phyloP scores from a whole-genome alignment of 2,797 vertebrate genomes.

The Channa striata region DNA sequence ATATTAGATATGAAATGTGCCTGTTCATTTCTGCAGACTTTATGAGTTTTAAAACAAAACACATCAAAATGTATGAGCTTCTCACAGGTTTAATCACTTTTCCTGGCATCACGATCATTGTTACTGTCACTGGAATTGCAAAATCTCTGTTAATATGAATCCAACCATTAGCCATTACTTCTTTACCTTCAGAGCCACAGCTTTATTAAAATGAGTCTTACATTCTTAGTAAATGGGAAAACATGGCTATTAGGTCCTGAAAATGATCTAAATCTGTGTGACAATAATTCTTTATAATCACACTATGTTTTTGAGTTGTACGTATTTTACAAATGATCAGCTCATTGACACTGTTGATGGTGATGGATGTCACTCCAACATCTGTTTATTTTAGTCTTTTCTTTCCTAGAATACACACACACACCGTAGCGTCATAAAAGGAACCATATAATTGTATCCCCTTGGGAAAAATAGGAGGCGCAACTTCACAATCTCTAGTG shows the following conservation, averaged over 20 bases:
- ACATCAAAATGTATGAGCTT: constrained; percentile 20
- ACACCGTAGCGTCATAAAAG: constrained; percentile 22
- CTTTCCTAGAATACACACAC: constrained; percentile 48
- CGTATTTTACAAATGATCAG: constrained; percentile 20
- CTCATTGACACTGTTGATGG: constrained; percentile 34
- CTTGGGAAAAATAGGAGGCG: constrained; percentile 10
- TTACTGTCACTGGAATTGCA: constrained; percentile 20
- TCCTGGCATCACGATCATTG: constrained; percentile 29
- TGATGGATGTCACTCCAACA: constrained; percentile 54
- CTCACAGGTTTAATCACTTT: constrained; percentile 33
- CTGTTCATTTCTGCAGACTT: constrained; percentile 25
- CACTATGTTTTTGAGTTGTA: background rate
- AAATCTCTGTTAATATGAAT: background rate
- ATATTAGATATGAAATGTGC: constrained; percentile 11
- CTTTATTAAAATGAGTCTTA: constrained; percentile 5
- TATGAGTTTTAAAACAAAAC: constrained; percentile 27
- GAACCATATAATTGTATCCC: constrained; percentile 23
- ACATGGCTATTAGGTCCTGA: background rate
- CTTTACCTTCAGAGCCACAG: background rate
- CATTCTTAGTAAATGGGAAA: constrained; percentile 1
- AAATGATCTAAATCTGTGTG: constrained; percentile 14
- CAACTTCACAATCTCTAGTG: constrained; percentile 6
- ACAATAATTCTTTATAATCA: constrained; percentile 10
- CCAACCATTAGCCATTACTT: background rate
- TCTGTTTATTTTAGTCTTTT: constrained; percentile 63